Conservation (phyloP, 2,113 vertebrate species). For the Indicator maculatus region DNA sequence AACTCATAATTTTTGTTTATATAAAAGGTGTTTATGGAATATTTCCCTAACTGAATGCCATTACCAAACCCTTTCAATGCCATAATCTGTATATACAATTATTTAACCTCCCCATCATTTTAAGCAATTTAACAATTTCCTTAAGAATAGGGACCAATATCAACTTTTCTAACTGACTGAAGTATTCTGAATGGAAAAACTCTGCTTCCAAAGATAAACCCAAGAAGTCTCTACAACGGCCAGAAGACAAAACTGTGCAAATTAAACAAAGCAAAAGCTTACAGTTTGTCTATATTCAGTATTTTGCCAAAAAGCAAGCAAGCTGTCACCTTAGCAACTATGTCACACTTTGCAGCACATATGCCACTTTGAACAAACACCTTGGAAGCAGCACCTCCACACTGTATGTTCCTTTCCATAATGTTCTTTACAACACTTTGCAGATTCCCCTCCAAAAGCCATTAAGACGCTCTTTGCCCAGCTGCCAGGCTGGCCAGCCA, state of each 20-base stretch:
- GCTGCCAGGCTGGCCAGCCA: neutral
- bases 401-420: neutral
- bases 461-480: neutral
- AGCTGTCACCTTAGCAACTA: conserved; percentile 67
- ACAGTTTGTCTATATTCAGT: conserved; percentile 41
- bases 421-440: neutral
- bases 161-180: neutral
- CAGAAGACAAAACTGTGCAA: neutral
- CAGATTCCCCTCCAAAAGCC: neutral
- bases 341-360: conserved; percentile 50
- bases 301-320: conserved; percentile 57
- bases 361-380: conserved; percentile 44
- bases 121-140: neutral
- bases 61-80: neutral
- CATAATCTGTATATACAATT: neutral
- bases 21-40: neutral
- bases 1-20: neutral
- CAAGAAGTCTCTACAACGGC: neutral
- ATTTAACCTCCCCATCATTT: neutral
- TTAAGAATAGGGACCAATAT: neutral
- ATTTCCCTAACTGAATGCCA: neutral
- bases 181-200: neutral
- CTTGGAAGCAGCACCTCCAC: conserved; percentile 52
- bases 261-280: conserved; percentile 25
- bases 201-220: neutral